A percentile compares a stretch with the other conserved stretches of the same genome.
Conservation (phyloP, 2,888 invertebrate species). For the Noctua pronuba region DNA sequence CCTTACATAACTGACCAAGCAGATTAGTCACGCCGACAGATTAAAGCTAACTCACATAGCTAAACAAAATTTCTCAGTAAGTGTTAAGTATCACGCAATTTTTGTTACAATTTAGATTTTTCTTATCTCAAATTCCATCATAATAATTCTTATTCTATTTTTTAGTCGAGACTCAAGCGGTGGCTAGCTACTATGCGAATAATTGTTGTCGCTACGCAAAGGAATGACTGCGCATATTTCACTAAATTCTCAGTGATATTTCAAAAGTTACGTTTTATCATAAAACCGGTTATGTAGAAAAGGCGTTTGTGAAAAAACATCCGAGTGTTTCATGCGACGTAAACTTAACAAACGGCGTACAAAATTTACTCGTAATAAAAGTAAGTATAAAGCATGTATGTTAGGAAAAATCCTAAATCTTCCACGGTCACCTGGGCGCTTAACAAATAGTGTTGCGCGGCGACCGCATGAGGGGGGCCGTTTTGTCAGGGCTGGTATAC, state of each 20-base stretch:
- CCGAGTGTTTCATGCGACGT: slow-evolving; percentile 54
- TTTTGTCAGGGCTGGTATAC: slow-evolving; percentile 86
- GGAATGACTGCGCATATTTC: slow-evolving; percentile 61
- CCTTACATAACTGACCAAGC: slow-evolving; percentile 54
- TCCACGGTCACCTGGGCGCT: slow-evolving; percentile 84
- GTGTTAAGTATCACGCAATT: slow-evolving; percentile 66
- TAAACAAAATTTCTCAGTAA: slow-evolving; percentile 63
- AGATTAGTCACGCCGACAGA: slow-evolving; percentile 62
- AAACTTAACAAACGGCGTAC: slow-evolving; percentile 53
- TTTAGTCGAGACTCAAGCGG: slow-evolving; percentile 44
- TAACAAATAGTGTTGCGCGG: slow-evolving; percentile 83
- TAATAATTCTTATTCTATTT: slow-evolving; percentile 63
- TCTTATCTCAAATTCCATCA: slow-evolving; percentile 65
- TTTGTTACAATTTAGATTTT: slow-evolving; percentile 59
- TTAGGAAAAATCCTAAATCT: slow-evolving; percentile 67
- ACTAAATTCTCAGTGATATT: slow-evolving; percentile 50
- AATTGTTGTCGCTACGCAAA: slow-evolving; percentile 54
- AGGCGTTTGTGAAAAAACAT: slow-evolving; percentile 50
- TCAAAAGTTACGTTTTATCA: slow-evolving; percentile 51
- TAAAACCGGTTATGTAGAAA: slow-evolving; percentile 61
- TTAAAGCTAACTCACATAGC: slow-evolving; percentile 51
- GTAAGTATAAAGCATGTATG: slow-evolving; percentile 60
- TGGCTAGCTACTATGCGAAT: slow-evolving; percentile 55
- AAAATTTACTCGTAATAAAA: slow-evolving; percentile 62
- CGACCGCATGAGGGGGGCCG: slow-evolving; percentile 84